A percentile compares a stretch with the other conserved stretches of the same genome.
These are phyloP conservation scores for Tipula lateralis DNA, from an alignment of 2,888 invertebrate genomes.

Conservation along the genomic window DNA sequence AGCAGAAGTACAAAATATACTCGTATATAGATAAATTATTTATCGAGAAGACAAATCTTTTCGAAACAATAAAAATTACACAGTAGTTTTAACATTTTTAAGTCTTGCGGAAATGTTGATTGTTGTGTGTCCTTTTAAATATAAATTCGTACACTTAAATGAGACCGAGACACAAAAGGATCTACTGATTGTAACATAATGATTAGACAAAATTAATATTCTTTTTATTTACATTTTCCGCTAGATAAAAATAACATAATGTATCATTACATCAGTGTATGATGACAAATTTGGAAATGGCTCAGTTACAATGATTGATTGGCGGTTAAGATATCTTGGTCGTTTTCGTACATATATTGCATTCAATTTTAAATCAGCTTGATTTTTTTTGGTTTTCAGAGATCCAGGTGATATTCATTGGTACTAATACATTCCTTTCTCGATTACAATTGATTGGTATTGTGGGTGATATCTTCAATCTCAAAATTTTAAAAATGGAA, in stretches of 20 bases:
- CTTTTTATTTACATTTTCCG: not conserved
- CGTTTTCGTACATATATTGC: not conserved
- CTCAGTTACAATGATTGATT: not conserved
- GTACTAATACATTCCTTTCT: not conserved
- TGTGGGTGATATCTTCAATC: no score
- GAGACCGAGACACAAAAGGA: not conserved
- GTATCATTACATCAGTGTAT: not conserved
- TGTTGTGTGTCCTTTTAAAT: not conserved
- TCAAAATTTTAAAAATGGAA: no score
- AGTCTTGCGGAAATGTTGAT: slow-evolving; percentile 24
- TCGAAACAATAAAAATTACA: slow-evolving; percentile 14
- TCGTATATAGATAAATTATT: not conserved
- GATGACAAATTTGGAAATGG: not conserved
- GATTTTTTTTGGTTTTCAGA: not conserved
- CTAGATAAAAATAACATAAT: not conserved
- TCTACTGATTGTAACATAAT: not conserved
- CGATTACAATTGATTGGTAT: no score
- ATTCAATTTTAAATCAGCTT: not conserved
- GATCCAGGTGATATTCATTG: not conserved
- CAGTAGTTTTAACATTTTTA: slow-evolving; percentile 19
- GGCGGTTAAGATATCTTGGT: not conserved
- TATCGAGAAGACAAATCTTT: not conserved
- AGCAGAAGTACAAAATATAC: not conserved
- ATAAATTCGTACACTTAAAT: not conserved
- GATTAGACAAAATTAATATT: not conserved